Base-by-base conservation (phyloP, 2,888 invertebrate genomes). In the Drosophila bunnanda region DNA sequence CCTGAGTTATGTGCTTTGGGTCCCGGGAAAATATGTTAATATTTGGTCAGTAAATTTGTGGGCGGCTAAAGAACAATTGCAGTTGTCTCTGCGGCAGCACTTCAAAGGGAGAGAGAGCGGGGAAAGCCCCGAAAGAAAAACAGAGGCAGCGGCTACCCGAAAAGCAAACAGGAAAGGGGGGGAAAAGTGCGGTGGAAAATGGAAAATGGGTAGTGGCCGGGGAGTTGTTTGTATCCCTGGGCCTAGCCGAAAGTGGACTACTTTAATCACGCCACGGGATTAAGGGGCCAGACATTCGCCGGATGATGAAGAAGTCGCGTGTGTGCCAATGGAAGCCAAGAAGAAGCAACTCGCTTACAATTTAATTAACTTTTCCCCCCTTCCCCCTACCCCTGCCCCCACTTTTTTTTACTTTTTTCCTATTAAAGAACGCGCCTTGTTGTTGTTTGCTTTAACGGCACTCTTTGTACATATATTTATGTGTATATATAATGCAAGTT, bases 321-420 rank as follows among this genome's bases (percentile, higher is more conserved):
- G 89, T 74, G 66, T 71, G 58, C 46, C 54, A 61, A 12, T 30
- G n/a, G 39, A 43, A 36, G 50, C 32, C 32, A 22, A 9, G 28
- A 60, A 8, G 59, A 32, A 39, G 20, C 32, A 67, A 76, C 66
- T 57, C 75, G 82, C 76, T 75, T 85, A 89, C 89, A 89, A 89
- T 90, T 89, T 89, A 89, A 89, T 89, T 89, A 90, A 88, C 81
- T 90, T 90, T 90, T 84, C 53, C 25, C 44, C n/a, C n/a, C n/a
- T n/a, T 15, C 72, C 28, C 32, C 68, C 53, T 44, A 22, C 7
- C 22, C 50, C 25, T 54, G 7, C 48, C 54, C 66, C 74, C 72
- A 44, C 66, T 78, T 78, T 22, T 15, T 59, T 69, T 81, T 76
- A 74, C 75, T 75, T 79, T 75, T 77, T 82, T 85, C 76, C 75